Percentiles rank a stretch among this genome's conserved stretches.
Evolutionary conservation across 2,797 vertebrate genomes (phyloP).

Genomic region (Anniella stebbinsi): DNA sequence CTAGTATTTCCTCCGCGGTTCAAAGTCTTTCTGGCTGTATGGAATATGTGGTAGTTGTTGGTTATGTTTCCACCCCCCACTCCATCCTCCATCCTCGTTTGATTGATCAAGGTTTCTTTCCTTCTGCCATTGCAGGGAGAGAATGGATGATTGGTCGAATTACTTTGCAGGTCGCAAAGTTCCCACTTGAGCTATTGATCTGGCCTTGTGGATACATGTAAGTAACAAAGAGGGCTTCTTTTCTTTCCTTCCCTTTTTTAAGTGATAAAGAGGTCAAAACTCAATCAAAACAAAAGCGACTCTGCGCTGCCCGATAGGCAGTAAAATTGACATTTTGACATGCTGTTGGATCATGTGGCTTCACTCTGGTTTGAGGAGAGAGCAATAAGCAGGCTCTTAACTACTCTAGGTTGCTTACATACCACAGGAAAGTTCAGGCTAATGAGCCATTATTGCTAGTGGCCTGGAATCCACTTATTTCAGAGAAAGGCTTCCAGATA

Average conservation of each 20-base stretch:
- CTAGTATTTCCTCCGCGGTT: not conserved
- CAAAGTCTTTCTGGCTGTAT: not conserved
- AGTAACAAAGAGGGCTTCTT: conserved; percentile 33
- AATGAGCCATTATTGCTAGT: not conserved
- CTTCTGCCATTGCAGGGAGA: not conserved
- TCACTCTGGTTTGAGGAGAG: not conserved
- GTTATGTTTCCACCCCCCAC: not conserved
- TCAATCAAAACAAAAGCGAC: conserved; percentile 39
- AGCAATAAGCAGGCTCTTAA: conserved; percentile 21
- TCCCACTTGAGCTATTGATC: conserved; percentile 43
- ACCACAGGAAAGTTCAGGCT: not conserved
- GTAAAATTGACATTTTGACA: conserved; percentile 42
- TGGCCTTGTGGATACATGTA: conserved; percentile 35
- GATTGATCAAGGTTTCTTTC: conserved; percentile 26
- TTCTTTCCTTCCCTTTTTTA: conserved; percentile 22
- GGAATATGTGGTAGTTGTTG: not conserved
- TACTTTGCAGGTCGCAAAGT: conserved; percentile 34
- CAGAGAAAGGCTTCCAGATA: not conserved
- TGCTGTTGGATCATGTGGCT: conserved; percentile 19
- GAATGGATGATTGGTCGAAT: conserved; percentile 33
- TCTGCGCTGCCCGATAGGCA: conserved; percentile 1
- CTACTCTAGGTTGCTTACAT: not conserved
- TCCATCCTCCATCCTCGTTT: not conserved
- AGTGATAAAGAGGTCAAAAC: conserved; percentile 41
- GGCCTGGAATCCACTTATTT: not conserved